Evolutionary conservation across 2,888 invertebrate genomes (phyloP).

Genomic region (Polyploca ridens): DNA sequence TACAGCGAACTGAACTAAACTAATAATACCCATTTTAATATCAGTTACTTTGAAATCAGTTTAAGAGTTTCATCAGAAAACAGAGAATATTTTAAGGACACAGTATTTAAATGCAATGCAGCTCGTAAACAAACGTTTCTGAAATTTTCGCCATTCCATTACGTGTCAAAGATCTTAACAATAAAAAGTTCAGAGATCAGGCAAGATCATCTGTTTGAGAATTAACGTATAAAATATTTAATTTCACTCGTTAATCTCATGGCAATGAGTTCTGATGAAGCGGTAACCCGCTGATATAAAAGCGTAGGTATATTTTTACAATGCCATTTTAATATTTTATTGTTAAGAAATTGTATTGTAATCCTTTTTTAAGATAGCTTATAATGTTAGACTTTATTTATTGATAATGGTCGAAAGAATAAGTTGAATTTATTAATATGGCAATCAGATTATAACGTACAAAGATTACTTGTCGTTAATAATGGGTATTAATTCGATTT

Average conservation of each 20-base stretch:
- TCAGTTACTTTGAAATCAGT: neutral
- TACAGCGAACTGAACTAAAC: neutral
- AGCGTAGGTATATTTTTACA: neutral
- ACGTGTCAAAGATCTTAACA: constrained; percentile 3
- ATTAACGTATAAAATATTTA: constrained; percentile 13
- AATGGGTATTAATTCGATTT: constrained; percentile 10
- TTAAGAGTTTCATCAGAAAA: constrained; percentile 6
- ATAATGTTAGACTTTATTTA: constrained; percentile 6
- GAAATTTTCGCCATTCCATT: constrained; percentile 1
- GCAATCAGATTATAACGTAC: neutral
- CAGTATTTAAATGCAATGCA: neutral
- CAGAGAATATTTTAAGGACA: neutral
- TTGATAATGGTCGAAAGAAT: neutral
- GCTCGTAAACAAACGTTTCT: neutral
- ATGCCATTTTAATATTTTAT: constrained; percentile 1
- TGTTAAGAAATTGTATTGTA: constrained; percentile 7
- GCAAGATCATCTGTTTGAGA: neutral
- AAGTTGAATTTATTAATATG: neutral
- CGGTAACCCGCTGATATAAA: constrained; percentile 19
- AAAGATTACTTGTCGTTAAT: constrained; percentile 9
- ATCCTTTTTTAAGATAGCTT: neutral
- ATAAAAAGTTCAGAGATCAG: neutral
- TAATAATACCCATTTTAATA: neutral
- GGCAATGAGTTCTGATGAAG: constrained; percentile 40
- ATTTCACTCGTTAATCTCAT: constrained; percentile 32